A percentile compares a stretch with the other conserved stretches of the same genome.
phyloP scores from a whole-genome alignment of 2,888 invertebrate genomes.

The Agonum fuliginosum region DNA sequence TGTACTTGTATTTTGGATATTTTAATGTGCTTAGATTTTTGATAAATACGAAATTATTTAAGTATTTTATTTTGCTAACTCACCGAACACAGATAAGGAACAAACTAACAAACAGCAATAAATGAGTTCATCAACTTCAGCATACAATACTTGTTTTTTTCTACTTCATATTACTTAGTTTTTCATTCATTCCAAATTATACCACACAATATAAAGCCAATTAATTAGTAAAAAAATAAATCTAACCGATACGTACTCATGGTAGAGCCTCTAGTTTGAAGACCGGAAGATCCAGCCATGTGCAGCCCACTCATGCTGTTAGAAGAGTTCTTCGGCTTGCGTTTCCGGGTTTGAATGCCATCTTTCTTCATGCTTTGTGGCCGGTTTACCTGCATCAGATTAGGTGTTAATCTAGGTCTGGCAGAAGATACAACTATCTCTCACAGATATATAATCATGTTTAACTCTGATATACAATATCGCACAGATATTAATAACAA shows the following conservation, averaged over 20 bases:
- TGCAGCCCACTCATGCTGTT: not conserved
- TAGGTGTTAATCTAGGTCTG: constrained; percentile 47
- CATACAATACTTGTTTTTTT: no score
- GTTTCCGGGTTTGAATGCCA: constrained; percentile 96
- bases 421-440: constrained; percentile 40
- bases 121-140: no score
- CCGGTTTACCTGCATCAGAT: constrained; percentile 84
- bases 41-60: no score
- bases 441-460: constrained; percentile 41
- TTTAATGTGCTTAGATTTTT: no score
- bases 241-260: constrained; percentile 21
- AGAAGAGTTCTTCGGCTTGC: constrained; percentile 84
- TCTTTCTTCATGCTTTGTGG: constrained; percentile 99
- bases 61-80: not conserved
- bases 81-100: not conserved
- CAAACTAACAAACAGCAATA: not conserved
- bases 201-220: no score
- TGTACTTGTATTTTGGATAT: no score
- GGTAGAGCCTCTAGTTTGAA: constrained; percentile 16
- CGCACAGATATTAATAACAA: constrained; percentile 44
- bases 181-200: no score
- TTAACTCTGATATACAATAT: constrained; percentile 50
- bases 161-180: no score
- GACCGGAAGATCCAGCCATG: constrained; percentile 10
- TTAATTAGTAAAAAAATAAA: not conserved